phyloP scores from a whole-genome alignment of 2,113 vertebrate genomes.

The Parus major region DNA sequence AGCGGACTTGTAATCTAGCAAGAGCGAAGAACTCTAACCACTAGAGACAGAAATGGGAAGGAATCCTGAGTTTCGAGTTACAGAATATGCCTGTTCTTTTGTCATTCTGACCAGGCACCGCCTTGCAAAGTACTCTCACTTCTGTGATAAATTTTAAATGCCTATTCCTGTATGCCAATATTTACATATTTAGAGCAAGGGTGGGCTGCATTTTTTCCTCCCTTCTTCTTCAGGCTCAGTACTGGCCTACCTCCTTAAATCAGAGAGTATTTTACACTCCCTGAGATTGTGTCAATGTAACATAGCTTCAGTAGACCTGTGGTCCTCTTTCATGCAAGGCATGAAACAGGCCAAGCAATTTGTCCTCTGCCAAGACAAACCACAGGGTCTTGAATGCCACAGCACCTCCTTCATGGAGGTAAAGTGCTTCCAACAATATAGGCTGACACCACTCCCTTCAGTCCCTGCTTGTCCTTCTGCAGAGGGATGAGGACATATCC shows the following conservation, averaged over 20 bases:
- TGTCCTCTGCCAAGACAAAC: background rate
- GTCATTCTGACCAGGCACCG: background rate
- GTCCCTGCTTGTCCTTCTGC: background rate
- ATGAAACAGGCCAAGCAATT: background rate
- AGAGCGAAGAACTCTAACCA: conserved; percentile 65
- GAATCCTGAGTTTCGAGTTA: conserved; percentile 53
- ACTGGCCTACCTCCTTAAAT: background rate
- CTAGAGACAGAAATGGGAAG: conserved; percentile 62
- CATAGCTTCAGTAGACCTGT: background rate
- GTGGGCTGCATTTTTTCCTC: accelerated
- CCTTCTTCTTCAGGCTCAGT: background rate
- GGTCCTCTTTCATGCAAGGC: background rate
- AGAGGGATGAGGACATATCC: background rate
- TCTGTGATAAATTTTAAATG: conserved; percentile 8
- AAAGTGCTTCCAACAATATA: background rate
- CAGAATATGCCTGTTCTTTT: conserved; percentile 38
- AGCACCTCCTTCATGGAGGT: background rate
- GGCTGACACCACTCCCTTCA: background rate
- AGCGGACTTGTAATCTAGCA: conserved; percentile 60
- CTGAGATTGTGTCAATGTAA: background rate
- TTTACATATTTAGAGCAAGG: background rate
- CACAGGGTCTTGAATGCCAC: background rate
- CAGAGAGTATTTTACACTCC: background rate
- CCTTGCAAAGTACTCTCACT: conserved; percentile 17
- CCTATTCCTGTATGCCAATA: background rate